Evolutionary conservation across 1,140 invertebrate genomes (phyloP).

Genomic region (Ceratoteleas bidentatus): DNA sequence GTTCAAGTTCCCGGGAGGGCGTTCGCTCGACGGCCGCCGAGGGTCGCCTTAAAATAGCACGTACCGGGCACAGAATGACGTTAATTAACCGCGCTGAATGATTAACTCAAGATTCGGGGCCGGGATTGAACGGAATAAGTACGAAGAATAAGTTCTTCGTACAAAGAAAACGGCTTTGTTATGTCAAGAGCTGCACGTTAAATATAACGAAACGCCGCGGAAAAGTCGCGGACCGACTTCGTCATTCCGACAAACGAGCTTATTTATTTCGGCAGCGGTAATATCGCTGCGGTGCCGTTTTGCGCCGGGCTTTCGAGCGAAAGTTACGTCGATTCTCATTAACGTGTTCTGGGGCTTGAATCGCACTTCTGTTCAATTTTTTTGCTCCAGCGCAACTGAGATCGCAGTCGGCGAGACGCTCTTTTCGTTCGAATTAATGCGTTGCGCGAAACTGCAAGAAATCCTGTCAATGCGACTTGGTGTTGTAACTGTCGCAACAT

Average conservation of each 20-base stretch:
- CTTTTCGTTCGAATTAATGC: too few species aligned
- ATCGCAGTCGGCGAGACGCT: too few species aligned
- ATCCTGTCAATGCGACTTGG: too few species aligned
- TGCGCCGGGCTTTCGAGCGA: not conserved
- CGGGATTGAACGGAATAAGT: conserved; percentile 13
- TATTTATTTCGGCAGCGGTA: conserved; percentile 3
- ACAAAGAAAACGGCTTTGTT: conserved; percentile 19
- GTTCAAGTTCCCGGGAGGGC: conserved; percentile 21
- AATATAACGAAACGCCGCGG: conserved; percentile 15
- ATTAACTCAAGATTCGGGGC: conserved; percentile 63
- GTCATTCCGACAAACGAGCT: not conserved
- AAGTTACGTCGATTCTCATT: not conserved
- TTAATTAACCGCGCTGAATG: conserved; percentile 69
- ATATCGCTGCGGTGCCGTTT: not conserved
- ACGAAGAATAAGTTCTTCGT: too few species aligned
- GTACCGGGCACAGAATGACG: conserved; percentile 54
- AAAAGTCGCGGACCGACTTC: conserved; percentile 7
- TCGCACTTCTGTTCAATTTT: too few species aligned
- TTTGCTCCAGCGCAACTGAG: too few species aligned
- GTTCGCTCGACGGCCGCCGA: conserved; percentile 29
- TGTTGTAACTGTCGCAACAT: too few species aligned
- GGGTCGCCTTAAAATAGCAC: conserved; percentile 38
- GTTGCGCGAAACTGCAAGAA: too few species aligned
- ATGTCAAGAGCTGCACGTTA: conserved; percentile 11
- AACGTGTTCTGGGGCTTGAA: not conserved